Percentiles rank a stretch among this genome's conserved stretches.
phyloP scores from a whole-genome alignment of 92 coral and sea anemone species.

The Parazoanthus atlanticus region DNA sequence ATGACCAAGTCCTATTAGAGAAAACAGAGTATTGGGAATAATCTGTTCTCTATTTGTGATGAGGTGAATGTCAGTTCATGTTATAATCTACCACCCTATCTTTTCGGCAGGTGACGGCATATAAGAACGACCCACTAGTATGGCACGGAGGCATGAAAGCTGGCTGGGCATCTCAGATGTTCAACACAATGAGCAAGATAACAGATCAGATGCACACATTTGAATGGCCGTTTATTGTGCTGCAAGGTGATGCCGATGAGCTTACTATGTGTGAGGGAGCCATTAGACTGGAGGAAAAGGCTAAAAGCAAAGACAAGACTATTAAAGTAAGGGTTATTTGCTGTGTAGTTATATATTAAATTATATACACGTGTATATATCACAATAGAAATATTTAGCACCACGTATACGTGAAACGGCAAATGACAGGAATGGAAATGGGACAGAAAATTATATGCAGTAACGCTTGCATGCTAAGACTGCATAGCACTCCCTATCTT shows the following conservation, averaged over 20 bases:
- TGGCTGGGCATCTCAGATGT: constrained; percentile 53
- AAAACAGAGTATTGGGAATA: too few relatives aligned
- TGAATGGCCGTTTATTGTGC: constrained; percentile 72
- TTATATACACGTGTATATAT: too few relatives aligned
- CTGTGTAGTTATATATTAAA: too few relatives aligned
- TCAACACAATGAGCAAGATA: constrained; percentile 58
- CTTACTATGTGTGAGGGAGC: constrained; percentile 65
- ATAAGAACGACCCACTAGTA: constrained; percentile 74
- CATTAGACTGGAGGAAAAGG: constrained; percentile 53
- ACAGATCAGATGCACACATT: constrained; percentile 42
- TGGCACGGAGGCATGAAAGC: constrained; percentile 86
- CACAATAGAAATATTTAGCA: too few relatives aligned
- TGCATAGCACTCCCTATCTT: too few relatives aligned
- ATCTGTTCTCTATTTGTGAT: too few relatives aligned
- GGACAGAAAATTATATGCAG: too few relatives aligned
- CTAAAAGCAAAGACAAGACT: constrained; percentile 79
- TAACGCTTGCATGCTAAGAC: too few relatives aligned
- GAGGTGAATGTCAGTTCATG: too few relatives aligned
- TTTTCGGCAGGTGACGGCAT: constrained; percentile 70
- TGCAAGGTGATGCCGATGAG: constrained; percentile 80
- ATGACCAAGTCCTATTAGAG: too few relatives aligned
- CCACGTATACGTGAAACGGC: too few relatives aligned
- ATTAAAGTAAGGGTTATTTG: constrained; percentile 59
- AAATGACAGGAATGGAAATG: too few relatives aligned
- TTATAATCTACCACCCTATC: not conserved